phyloP scores from a whole-genome alignment of 2,797 vertebrate species.

The Labroides dimidiatus region DNA sequence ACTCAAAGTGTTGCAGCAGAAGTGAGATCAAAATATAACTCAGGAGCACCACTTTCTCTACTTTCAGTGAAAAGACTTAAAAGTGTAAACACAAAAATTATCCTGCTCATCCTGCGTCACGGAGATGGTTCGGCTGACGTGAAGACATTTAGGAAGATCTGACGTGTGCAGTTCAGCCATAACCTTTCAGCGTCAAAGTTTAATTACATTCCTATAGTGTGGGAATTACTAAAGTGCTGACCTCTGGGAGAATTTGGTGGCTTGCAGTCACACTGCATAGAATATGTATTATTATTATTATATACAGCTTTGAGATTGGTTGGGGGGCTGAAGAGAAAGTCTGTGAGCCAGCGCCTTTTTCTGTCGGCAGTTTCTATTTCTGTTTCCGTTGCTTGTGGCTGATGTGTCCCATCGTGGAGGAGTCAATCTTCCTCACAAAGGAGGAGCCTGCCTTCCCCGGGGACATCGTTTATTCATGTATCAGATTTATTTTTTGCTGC shows the following conservation, averaged over 20 bases:
- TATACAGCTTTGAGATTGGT: conserved; percentile 74
- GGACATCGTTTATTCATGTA: conserved; percentile 86
- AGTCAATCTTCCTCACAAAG: conserved; percentile 86
- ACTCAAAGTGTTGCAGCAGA: conserved; percentile 24
- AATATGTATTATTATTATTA: conserved; percentile 78
- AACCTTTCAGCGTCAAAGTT: conserved; percentile 68
- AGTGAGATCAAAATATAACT: conserved; percentile 36
- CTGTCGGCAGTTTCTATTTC: conserved; percentile 77
- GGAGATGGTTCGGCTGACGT: conserved; percentile 34
- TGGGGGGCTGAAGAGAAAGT: conserved; percentile 62
- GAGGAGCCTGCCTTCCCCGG: conserved; percentile 79
- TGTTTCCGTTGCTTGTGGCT: conserved; percentile 78
- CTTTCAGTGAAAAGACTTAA: conserved; percentile 42
- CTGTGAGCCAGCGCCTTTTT: conserved; percentile 61
- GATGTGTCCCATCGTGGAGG: conserved; percentile 83
- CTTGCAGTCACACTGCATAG: conserved; percentile 75
- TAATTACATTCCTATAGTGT: conserved; percentile 70
- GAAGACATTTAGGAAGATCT: too few relatives aligned
- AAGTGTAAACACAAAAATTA: conserved; percentile 51
- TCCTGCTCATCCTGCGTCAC: conserved; percentile 25
- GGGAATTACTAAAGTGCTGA: conserved; percentile 78
- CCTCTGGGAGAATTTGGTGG: conserved; percentile 72
- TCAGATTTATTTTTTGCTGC: conserved; percentile 85
- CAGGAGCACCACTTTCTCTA: conserved; percentile 22
- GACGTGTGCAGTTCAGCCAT: conserved; percentile 50